These are phyloP conservation scores for Conus canariensis DNA, from an alignment of 2,888 invertebrate genomes.

Conservation along the genomic window DNA sequence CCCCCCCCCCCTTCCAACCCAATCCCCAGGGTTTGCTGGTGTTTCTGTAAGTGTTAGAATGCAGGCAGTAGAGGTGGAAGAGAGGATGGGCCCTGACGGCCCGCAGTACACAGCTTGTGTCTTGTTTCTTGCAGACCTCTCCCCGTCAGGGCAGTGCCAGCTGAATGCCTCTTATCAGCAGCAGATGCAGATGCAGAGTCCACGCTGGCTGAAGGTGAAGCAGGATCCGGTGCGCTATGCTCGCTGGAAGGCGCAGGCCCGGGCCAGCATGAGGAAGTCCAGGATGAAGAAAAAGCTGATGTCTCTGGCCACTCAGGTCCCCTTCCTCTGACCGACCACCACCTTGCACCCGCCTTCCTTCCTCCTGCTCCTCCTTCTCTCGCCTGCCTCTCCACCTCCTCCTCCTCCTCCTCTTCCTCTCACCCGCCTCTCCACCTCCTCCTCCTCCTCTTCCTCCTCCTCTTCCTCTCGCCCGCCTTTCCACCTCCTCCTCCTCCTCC, in stretches of 20 bases:
- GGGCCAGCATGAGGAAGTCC: conserved; percentile 33
- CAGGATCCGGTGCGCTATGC: conserved; percentile 31
- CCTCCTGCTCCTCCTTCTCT: neutral
- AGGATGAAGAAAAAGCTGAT: conserved; percentile 12
- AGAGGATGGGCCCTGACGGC: too few species aligned
- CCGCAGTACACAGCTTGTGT: conserved; percentile 1
- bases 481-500: too few species aligned
- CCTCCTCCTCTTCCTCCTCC: too few species aligned
- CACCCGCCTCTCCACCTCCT: neutral
- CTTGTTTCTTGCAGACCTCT: conserved; percentile 33
- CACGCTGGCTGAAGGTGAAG: conserved; percentile 23
- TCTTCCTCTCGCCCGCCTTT: too few species aligned
- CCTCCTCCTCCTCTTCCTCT: neutral
- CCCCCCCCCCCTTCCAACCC: too few species aligned
- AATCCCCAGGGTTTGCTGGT: too few species aligned
- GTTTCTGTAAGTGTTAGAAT: too few species aligned
- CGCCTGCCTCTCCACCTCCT: neutral
- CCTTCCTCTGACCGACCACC: neutral
- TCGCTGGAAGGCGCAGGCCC: conserved; percentile 30
- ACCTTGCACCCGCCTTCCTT: neutral
- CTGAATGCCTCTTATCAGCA: neutral
- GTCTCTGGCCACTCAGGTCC: neutral
- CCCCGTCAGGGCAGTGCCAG: neutral
- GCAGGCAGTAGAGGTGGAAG: too few species aligned
- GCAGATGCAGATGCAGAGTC: neutral